A percentile compares a stretch with the other conserved stretches of the same genome.
Conservation (phyloP, 1,140 invertebrate genomes). For the Lepidurus couesii region DNA sequence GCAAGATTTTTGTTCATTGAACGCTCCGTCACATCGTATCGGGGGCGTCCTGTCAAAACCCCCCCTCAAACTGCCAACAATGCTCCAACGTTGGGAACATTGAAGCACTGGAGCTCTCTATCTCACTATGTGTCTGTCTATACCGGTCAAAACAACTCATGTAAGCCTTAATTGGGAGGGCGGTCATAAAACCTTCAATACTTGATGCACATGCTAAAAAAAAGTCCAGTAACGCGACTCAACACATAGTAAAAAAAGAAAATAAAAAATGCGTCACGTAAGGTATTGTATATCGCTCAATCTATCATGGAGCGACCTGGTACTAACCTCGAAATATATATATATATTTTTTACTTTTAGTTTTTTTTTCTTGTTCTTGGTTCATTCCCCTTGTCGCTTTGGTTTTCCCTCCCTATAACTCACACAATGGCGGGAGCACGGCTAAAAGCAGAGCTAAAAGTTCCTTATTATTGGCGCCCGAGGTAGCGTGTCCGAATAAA, state of each 20-base stretch:
- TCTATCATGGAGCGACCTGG: not conserved
- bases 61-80: too few relatives aligned
- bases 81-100: too few relatives aligned
- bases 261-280: not conserved
- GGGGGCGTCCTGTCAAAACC: not conserved
- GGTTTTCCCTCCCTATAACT: not conserved
- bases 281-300: slow-evolving; percentile 15
- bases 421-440: slow-evolving; percentile 2
- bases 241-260: not conserved
- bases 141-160: not conserved
- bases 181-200: not conserved
- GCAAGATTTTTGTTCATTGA: slow-evolving; percentile 20
- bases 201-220: not conserved
- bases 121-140: too few relatives aligned
- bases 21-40: slow-evolving; percentile 3
- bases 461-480: slow-evolving; percentile 18
- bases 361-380: not conserved
- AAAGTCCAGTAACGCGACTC: not conserved
- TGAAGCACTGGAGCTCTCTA: too few relatives aligned
- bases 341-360: too few relatives aligned
- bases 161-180: slow-evolving; percentile 14
- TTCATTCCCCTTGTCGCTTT: slow-evolving; percentile 5
- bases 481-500: not conserved
- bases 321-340: not conserved
- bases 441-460: not conserved